Percentiles rank a stretch among this genome's conserved stretches.
Conservation (phyloP, 2,888 invertebrate genomes). For the Stegophylla sp. region DNA sequence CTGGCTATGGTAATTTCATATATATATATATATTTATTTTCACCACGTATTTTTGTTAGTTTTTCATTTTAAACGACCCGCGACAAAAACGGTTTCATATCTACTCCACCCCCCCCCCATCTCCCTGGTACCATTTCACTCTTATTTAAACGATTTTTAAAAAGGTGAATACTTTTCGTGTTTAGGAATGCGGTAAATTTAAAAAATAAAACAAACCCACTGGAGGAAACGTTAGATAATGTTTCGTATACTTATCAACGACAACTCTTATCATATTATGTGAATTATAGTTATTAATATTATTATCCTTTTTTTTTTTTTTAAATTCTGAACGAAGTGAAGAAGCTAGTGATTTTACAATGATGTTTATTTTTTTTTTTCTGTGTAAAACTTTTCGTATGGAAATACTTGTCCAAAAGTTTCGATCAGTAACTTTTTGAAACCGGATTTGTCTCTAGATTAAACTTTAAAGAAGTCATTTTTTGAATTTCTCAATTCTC, state of each 20-base stretch:
- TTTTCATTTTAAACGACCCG: conserved; percentile 52
- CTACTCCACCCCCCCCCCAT: conserved; percentile 12
- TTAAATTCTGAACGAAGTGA: too few relatives aligned
- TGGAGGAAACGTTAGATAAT: not conserved
- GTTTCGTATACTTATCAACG: conserved; percentile 1
- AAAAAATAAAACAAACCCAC: not conserved
- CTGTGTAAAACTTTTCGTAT: too few relatives aligned
- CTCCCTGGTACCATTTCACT: too few relatives aligned
- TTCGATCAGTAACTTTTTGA: too few relatives aligned
- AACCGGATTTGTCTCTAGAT: too few relatives aligned
- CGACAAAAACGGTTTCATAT: conserved; percentile 51
- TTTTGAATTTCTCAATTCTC: too few relatives aligned
- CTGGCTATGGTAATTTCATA: conserved; percentile 37
- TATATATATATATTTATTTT: conserved; percentile 22
- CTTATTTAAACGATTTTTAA: conserved; percentile 49
- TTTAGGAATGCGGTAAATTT: conserved; percentile 40
- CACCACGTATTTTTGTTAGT: conserved; percentile 42
- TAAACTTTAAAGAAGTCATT: too few relatives aligned
- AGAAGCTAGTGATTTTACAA: too few relatives aligned
- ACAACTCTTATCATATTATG: too few relatives aligned
- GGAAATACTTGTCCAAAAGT: too few relatives aligned
- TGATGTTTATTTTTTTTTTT: too few relatives aligned
- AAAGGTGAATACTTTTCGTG: conserved; percentile 21
- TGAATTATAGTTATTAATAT: too few relatives aligned
- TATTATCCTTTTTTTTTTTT: not conserved